phyloP scores from a whole-genome alignment of 2,113 vertebrate genomes.

The Hippocampus mohnikei region DNA sequence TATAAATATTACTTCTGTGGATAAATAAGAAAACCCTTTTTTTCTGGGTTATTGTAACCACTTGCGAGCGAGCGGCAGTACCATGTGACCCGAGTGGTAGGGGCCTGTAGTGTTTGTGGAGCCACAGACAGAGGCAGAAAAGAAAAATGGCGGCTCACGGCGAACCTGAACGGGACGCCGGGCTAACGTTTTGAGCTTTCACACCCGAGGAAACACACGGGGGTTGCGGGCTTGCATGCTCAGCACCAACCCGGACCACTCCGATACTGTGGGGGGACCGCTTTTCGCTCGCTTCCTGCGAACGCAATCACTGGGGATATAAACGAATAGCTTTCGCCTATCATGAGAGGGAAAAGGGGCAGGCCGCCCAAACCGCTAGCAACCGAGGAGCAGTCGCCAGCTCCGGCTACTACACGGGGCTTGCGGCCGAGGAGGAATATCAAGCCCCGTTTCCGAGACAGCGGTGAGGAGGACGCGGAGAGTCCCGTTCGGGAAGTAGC shows the following conservation, averaged over 20 bases:
- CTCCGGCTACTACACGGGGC: conserved; percentile 79
- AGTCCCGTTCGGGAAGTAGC: conserved; percentile 65
- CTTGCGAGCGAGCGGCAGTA: conserved; percentile 30
- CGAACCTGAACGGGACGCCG: conserved; percentile 85
- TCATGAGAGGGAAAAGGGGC: conserved; percentile 93
- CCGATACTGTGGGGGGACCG: conserved; percentile 38
- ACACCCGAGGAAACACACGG: conserved; percentile 58
- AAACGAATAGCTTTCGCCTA: conserved; percentile 64
- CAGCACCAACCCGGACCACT: conserved; percentile 22
- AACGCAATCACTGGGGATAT: conserved; percentile 53
- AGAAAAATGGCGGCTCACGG: conserved; percentile 90
- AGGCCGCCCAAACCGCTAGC: conserved; percentile 89
- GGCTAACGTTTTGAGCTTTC: conserved; percentile 83
- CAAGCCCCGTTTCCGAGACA: conserved; percentile 77
- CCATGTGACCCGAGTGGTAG: conserved; percentile 81
- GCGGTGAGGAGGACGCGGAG: conserved; percentile 80
- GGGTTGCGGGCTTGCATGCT: conserved; percentile 32
- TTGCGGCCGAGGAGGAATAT: conserved; percentile 81
- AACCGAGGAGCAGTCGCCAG: conserved; percentile 74
- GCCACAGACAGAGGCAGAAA: conserved; percentile 74
- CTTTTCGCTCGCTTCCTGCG: conserved; percentile 45
- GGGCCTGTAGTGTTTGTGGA: conserved; percentile 86
- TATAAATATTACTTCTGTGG: neutral
- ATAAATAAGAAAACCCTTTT: too few species aligned
- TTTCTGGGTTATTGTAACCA: conserved; percentile 26